Percentiles rank a stretch among this genome's conserved stretches.
Evolutionary conservation across 2,888 invertebrate species (phyloP).

Genomic region (Allolobophora icterica): DNA sequence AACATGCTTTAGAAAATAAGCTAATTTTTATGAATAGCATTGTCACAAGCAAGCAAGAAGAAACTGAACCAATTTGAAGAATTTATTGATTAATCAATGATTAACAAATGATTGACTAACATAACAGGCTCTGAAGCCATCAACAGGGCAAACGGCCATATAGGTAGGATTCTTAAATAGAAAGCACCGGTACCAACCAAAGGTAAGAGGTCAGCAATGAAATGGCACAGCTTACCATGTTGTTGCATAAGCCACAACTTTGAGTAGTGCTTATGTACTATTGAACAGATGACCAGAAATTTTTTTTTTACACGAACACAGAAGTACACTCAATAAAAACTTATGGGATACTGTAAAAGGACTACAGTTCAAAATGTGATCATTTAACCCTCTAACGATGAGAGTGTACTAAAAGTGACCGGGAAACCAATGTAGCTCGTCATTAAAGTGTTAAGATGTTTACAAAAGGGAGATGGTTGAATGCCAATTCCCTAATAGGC

Average conservation of each 20-base stretch:
- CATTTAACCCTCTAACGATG: too few relatives aligned
- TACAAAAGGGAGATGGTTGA: too few relatives aligned
- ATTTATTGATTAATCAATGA: background rate
- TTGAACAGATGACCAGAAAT: background rate
- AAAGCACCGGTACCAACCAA: slow-evolving; percentile 19
- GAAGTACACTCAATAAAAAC: background rate
- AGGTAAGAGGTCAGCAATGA: background rate
- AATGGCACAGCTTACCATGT: background rate
- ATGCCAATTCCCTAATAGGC: background rate
- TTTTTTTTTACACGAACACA: background rate
- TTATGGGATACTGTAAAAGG: background rate
- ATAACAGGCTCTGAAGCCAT: background rate
- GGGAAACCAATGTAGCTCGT: too few relatives aligned
- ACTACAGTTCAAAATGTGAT: background rate
- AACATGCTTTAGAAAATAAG: slow-evolving; percentile 3
- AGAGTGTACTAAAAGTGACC: too few relatives aligned
- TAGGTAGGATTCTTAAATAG: background rate
- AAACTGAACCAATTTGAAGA: background rate
- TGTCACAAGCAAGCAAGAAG: background rate
- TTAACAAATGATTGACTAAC: background rate
- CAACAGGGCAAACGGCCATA: background rate
- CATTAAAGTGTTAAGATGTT: too few relatives aligned
- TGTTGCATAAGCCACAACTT: slow-evolving; percentile 29
- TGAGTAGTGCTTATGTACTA: background rate
- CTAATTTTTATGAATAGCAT: background rate